These are phyloP conservation scores for Ariolimax columbianus DNA, from an alignment of 2,888 invertebrate genomes.

Conservation along the genomic window DNA sequence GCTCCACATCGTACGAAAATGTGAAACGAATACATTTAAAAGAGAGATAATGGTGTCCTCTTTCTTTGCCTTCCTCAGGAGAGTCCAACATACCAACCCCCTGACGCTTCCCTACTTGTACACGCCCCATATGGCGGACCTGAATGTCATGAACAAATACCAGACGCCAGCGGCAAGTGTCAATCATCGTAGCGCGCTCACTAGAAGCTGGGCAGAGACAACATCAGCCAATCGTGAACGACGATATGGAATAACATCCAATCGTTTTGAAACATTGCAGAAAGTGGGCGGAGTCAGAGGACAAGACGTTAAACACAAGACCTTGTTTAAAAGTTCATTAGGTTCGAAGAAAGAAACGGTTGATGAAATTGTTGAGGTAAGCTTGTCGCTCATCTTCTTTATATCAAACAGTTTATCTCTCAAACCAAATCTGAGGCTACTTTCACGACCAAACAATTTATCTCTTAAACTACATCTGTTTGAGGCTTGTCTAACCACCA, in stretches of 20 bases:
- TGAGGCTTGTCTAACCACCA: too few species aligned
- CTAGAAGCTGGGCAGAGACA: background rate
- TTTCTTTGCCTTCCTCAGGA: constrained; percentile 47
- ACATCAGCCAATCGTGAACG: background rate
- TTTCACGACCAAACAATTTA: too few species aligned
- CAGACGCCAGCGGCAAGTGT: constrained; percentile 8
- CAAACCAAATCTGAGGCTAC: too few species aligned
- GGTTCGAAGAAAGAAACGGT: background rate
- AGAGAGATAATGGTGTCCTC: too few species aligned
- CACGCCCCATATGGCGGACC: constrained; percentile 56
- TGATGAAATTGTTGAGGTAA: constrained; percentile 22
- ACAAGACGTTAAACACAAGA: constrained; percentile 30
- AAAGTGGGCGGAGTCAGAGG: background rate
- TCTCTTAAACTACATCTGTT: too few species aligned
- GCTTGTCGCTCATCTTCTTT: too few species aligned
- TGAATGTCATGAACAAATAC: constrained; percentile 54
- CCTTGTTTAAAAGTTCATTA: background rate
- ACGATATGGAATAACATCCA: background rate
- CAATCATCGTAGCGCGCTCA: background rate
- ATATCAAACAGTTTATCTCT: too few species aligned
- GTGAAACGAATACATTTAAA: too few species aligned
- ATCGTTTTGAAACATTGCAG: background rate
- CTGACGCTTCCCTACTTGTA: constrained; percentile 59
- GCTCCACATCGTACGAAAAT: too few species aligned
- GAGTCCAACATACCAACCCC: constrained; percentile 59